Evolutionary conservation across 1,140 invertebrate genomes (phyloP).

Genomic region (Heliconius eleuchia): DNA sequence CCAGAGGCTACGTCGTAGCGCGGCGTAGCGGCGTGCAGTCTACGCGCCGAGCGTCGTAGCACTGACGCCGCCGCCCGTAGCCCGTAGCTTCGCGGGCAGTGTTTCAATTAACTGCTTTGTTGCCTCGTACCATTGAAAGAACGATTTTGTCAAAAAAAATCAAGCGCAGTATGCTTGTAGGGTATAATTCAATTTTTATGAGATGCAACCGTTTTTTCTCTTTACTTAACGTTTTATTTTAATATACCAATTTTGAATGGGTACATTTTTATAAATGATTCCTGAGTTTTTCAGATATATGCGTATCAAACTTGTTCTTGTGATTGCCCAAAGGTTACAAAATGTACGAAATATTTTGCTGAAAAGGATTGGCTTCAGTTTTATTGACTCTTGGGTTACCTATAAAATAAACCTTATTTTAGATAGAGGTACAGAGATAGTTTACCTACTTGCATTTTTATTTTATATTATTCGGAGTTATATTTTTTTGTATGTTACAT

Average conservation of each 20-base stretch:
- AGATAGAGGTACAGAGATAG: constrained; percentile 12
- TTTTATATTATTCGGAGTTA: constrained; percentile 12
- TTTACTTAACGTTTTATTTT: neutral
- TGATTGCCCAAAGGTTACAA: constrained; percentile 13
- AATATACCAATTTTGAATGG: neutral
- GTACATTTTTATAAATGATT: neutral
- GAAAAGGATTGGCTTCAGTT: constrained; percentile 15
- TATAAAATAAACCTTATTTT: constrained; percentile 14
- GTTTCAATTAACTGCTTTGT: constrained; percentile 76
- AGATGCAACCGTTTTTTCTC: no score
- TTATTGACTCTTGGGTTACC: constrained; percentile 12
- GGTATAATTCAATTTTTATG: constrained; percentile 4
- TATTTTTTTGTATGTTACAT: neutral
- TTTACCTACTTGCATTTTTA: constrained; percentile 10
- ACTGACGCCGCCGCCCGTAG: constrained; percentile 63
- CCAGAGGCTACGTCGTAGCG: constrained; percentile 48
- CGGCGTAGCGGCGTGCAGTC: constrained; percentile 58
- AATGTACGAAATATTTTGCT: constrained; percentile 9
- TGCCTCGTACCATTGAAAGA: constrained; percentile 60
- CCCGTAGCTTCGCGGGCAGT: constrained; percentile 53
- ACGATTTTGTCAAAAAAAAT: constrained; percentile 57
- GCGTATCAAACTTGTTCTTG: neutral
- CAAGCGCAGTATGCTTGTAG: constrained; percentile 28
- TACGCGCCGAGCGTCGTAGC: constrained; percentile 68
- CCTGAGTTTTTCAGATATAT: neutral